These are phyloP conservation scores for Dunckerocampus dactyliophorus DNA, from an alignment of 2,113 vertebrate genomes.

Conservation along the genomic window DNA sequence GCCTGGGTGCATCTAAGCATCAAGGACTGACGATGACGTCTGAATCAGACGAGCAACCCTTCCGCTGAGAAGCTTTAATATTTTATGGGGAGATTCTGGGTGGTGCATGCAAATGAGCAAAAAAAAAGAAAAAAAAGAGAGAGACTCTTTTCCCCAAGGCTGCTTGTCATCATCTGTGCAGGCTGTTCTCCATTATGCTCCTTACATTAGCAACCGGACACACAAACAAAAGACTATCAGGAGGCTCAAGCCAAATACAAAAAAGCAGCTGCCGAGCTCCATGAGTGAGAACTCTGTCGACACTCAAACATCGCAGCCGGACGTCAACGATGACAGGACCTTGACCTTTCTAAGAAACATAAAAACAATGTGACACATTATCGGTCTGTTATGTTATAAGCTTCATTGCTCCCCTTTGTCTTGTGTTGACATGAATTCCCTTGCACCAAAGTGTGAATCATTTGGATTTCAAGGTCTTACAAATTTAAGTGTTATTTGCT, in stretches of 20 bases:
- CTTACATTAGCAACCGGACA: slow-evolving; percentile 14
- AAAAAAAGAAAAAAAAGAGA: slow-evolving; percentile 7
- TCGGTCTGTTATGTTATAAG: neutral
- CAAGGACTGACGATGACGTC: slow-evolving; percentile 38
- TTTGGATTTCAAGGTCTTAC: neutral
- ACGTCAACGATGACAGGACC: slow-evolving; percentile 1
- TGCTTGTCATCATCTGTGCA: slow-evolving; percentile 6
- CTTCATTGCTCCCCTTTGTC: slow-evolving; percentile 1
- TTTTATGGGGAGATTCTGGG: slow-evolving; percentile 54
- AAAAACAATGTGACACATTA: neutral
- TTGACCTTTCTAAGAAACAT: neutral
- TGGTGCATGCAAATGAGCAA: slow-evolving; percentile 30
- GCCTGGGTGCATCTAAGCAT: slow-evolving; percentile 12
- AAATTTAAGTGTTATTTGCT: neutral
- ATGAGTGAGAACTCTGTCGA: neutral
- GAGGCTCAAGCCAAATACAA: neutral
- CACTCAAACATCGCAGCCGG: neutral
- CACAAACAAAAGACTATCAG: neutral
- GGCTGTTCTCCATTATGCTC: slow-evolving; percentile 6
- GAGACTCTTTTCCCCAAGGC: slow-evolving; percentile 27
- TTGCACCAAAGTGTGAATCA: neutral
- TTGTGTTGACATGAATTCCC: slow-evolving; percentile 4
- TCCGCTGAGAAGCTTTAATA: slow-evolving; percentile 47
- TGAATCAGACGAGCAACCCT: slow-evolving; percentile 43
- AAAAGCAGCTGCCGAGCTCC: neutral